Evolutionary conservation across 2,888 invertebrate species (phyloP).

Genomic region (Noctua janthe): DNA sequence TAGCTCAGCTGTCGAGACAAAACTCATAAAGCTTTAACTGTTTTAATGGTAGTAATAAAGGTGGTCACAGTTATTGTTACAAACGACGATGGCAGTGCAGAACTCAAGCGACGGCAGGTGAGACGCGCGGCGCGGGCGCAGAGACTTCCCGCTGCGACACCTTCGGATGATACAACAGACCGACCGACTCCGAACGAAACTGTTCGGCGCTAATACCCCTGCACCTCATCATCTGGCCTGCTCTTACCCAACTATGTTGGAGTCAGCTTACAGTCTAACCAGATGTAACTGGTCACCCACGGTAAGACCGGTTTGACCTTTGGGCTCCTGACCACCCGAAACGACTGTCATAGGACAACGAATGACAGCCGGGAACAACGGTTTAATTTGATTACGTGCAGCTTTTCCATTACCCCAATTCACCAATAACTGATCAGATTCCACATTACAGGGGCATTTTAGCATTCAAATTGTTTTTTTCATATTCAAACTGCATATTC

Average conservation of each 20-base stretch:
- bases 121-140: background rate
- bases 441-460: constrained; percentile 32
- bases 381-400: background rate
- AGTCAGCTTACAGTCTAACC: background rate
- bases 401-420: background rate
- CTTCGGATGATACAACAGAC: background rate
- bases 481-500: constrained; percentile 44
- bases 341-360: background rate
- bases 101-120: constrained; percentile 15
- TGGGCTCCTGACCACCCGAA: background rate
- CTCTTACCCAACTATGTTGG: background rate
- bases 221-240: background rate
- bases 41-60: constrained; percentile 19
- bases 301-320: background rate
- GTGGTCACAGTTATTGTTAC: constrained; percentile 20
- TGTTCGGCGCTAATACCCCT: background rate
- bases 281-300: background rate
- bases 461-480: constrained; percentile 37
- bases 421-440: constrained; percentile 28
- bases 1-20: background rate
- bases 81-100: constrained; percentile 7
- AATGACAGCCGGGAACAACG: background rate
- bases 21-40: background rate
- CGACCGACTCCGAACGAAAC: background rate
- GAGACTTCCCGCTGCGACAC: constrained; percentile 3